These are phyloP conservation scores for Heliconius charithonia DNA, from an alignment of 2,888 invertebrate genomes.

Conservation along the genomic window DNA sequence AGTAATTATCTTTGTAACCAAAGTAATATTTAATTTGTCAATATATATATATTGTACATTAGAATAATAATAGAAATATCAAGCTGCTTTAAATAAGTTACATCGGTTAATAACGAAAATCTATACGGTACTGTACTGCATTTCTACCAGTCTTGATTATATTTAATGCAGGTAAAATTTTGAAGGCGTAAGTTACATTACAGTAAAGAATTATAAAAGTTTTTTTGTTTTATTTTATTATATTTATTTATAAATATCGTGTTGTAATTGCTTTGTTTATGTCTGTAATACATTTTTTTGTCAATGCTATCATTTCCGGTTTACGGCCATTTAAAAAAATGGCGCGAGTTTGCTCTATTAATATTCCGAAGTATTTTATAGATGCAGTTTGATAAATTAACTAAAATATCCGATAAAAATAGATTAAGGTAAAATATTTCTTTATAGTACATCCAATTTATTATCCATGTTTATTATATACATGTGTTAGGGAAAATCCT, in stretches of 20 bases:
- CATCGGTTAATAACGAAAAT: background rate
- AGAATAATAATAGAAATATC: background rate
- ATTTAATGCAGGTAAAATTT: background rate
- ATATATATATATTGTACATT: background rate
- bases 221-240: background rate
- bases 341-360: too few relatives aligned
- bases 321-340: too few relatives aligned
- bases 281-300: background rate
- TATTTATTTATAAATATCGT: background rate
- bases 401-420: too few relatives aligned
- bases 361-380: too few relatives aligned
- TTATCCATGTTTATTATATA: too few relatives aligned
- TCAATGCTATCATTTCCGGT: background rate
- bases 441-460: too few relatives aligned
- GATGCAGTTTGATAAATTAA: too few relatives aligned
- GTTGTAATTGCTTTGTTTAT: too few relatives aligned
- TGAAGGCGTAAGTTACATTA: too few relatives aligned
- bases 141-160: background rate
- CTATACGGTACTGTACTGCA: background rate
- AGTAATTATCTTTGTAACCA: conserved; percentile 16
- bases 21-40: background rate
- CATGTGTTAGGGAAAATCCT: too few relatives aligned
- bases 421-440: too few relatives aligned
- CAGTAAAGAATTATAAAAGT: background rate
- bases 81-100: background rate